phyloP scores from a whole-genome alignment of 2,797 vertebrate species.

The Chloroceryle inda region DNA sequence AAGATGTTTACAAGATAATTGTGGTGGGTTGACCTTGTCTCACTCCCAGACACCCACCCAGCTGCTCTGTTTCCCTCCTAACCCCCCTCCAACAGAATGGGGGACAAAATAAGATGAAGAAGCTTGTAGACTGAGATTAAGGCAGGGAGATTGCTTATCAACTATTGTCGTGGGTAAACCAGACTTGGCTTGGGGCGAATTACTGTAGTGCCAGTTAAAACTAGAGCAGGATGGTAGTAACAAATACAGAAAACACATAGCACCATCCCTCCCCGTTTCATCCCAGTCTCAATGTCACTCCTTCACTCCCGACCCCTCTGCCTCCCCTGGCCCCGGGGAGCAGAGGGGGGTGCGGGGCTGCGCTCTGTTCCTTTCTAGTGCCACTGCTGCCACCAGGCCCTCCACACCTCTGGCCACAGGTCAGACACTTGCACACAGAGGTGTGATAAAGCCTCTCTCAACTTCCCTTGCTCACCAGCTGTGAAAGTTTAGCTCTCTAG shows the following conservation, averaged over 20 bases:
- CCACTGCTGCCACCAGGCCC: not conserved
- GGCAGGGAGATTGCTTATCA: not conserved
- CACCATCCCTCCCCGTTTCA: not conserved
- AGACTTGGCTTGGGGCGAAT: not conserved
- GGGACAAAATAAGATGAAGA: not conserved
- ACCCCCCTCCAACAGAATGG: accelerated
- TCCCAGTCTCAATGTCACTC: not conserved
- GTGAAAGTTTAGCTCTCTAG: not conserved
- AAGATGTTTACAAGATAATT: not conserved
- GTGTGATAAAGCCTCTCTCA: accelerated
- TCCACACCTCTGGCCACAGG: not conserved
- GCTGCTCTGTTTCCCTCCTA: not conserved
- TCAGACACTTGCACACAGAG: not conserved
- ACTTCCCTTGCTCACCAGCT: not conserved
- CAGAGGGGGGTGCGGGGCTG: too few species aligned
- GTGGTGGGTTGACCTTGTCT: not conserved
- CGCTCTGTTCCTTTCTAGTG: not conserved
- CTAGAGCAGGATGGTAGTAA: not conserved
- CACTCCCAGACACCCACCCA: not conserved
- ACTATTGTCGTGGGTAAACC: not conserved
- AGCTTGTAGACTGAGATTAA: not conserved
- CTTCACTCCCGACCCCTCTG: too few species aligned
- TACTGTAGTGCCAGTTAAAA: not conserved
- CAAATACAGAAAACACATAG: not conserved
- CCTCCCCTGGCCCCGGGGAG: too few species aligned